Evolutionary conservation across 2,797 vertebrate species (phyloP).

Genomic region (Hyperoplus immaculatus): DNA sequence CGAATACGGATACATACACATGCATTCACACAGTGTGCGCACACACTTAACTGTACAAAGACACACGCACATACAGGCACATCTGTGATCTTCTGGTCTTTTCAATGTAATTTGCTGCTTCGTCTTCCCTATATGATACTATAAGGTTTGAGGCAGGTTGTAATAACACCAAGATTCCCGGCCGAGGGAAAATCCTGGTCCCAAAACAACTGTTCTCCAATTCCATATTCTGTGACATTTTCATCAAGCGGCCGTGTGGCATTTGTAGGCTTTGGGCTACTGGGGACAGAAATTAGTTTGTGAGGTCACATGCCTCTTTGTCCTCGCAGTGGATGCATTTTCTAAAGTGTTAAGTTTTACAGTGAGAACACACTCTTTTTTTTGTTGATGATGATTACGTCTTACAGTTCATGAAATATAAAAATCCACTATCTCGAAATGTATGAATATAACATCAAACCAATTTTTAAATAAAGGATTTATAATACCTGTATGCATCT

Average conservation of each 20-base stretch:
- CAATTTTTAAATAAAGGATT: not conserved
- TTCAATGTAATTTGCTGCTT: slow-evolving; percentile 14
- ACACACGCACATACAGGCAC: slow-evolving; percentile 22
- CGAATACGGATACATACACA: slow-evolving; percentile 6
- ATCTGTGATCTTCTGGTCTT: slow-evolving; percentile 45
- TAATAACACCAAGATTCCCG: slow-evolving; percentile 40
- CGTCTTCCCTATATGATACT: slow-evolving; percentile 17
- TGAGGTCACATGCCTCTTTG: not conserved
- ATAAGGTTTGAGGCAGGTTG: slow-evolving; percentile 29
- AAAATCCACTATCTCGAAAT: no score
- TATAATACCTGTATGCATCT: not conserved
- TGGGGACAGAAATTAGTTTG: slow-evolving; percentile 15
- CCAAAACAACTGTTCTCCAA: slow-evolving; percentile 46
- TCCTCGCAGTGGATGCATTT: slow-evolving; percentile 1
- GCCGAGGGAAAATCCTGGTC: slow-evolving; percentile 15
- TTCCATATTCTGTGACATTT: slow-evolving; percentile 65
- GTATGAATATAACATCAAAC: no score
- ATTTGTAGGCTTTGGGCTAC: slow-evolving; percentile 46
- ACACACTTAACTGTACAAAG: slow-evolving; percentile 4
- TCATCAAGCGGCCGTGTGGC: slow-evolving; percentile 56
- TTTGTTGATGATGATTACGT: no score
- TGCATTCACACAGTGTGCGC: not conserved
- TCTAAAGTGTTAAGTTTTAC: slow-evolving; percentile 10
- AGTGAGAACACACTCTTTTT: not conserved
- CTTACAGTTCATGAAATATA: no score